Percentiles rank a stretch among this genome's conserved stretches.
These are phyloP conservation scores for Limnothrissa miodon DNA, from an alignment of 2,113 vertebrate genomes.

Conservation along the genomic window DNA sequence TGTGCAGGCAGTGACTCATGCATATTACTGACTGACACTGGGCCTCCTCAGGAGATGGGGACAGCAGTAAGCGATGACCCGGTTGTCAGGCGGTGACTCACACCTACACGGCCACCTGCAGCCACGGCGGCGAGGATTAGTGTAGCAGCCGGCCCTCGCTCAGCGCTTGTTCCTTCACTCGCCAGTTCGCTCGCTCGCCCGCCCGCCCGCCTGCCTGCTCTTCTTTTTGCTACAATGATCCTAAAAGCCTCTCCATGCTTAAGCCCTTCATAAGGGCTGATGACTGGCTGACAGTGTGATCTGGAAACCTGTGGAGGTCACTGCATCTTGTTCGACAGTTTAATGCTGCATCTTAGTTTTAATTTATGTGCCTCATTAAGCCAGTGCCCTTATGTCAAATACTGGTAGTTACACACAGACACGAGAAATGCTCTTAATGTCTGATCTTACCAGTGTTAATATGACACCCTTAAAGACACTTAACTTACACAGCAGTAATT, in stretches of 20 bases:
- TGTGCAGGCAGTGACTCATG: conserved; percentile 15
- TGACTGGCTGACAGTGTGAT: background rate
- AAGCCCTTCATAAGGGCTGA: background rate
- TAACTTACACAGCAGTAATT: no score
- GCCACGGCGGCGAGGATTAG: background rate
- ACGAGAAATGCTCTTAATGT: no score
- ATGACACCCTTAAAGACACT: no score
- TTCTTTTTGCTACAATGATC: background rate
- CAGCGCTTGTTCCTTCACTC: background rate
- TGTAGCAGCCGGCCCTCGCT: background rate
- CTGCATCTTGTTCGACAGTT: background rate
- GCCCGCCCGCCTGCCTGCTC: background rate
- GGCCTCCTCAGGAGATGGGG: conserved; percentile 12
- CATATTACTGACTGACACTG: conserved; percentile 23
- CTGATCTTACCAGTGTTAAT: no score
- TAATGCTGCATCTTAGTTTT: no score
- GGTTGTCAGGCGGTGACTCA: conserved; percentile 11
- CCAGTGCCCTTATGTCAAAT: no score
- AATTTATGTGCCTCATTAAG: no score
- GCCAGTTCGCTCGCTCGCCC: no score
- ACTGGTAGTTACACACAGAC: no score
- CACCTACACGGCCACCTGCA: conserved; percentile 13
- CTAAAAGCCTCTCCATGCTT: background rate
- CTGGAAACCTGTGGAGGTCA: background rate
- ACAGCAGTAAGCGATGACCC: conserved; percentile 6